phyloP scores from a whole-genome alignment of 2,888 invertebrate species.

The Heliconius sara region DNA sequence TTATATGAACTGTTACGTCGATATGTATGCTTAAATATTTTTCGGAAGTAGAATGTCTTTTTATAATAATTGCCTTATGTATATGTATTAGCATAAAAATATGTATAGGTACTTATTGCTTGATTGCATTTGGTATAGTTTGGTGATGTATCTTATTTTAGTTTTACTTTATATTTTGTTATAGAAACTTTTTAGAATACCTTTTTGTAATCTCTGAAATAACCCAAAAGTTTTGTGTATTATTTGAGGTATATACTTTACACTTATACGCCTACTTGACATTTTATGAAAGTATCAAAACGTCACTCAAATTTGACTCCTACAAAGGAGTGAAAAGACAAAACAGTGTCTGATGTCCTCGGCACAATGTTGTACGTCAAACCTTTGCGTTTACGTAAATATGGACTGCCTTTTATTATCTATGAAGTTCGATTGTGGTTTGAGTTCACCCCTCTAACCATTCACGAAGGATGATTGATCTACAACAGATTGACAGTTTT shows the following conservation, averaged over 20 bases:
- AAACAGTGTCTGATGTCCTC: slow-evolving; percentile 70
- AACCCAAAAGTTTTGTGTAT: neutral
- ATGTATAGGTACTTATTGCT: neutral
- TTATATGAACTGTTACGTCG: slow-evolving; percentile 20
- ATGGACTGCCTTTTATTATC: slow-evolving; percentile 80
- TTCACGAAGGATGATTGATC: slow-evolving; percentile 82
- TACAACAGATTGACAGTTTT: slow-evolving; percentile 83
- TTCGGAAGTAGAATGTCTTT: neutral
- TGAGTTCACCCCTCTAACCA: slow-evolving; percentile 73
- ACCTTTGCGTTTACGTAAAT: slow-evolving; percentile 81
- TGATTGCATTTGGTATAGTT: neutral
- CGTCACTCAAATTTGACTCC: slow-evolving; percentile 65
- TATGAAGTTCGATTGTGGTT: slow-evolving; percentile 76
- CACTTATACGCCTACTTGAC: slow-evolving; percentile 63
- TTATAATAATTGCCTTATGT: neutral
- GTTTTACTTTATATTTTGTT: neutral
- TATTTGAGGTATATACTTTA: slow-evolving; percentile 16
- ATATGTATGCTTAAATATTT: neutral
- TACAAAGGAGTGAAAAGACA: slow-evolving; percentile 65
- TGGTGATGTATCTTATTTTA: neutral
- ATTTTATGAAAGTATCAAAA: slow-evolving; percentile 57
- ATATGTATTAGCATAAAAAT: neutral
- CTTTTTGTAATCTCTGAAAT: neutral
- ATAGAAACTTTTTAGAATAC: neutral
- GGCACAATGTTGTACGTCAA: slow-evolving; percentile 78